A percentile compares a stretch with the other conserved stretches of the same genome.
phyloP scores from a whole-genome alignment of 1,140 invertebrate genomes.

The Trichoplusia ni region DNA sequence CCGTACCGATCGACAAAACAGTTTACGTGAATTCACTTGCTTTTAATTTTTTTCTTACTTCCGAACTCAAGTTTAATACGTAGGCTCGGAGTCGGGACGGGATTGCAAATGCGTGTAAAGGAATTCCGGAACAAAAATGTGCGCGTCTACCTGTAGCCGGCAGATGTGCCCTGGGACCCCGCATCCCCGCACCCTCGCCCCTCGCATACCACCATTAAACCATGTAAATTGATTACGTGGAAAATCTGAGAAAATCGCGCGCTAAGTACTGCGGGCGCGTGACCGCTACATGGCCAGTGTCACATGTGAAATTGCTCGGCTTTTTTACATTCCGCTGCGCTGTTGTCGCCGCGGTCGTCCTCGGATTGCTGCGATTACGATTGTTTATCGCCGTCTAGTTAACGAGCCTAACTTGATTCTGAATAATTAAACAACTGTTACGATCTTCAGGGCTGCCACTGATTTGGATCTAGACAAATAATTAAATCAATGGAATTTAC shows the following conservation, averaged over 20 bases:
- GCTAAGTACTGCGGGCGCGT: slow-evolving; percentile 49
- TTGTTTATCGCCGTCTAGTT: slow-evolving; percentile 49
- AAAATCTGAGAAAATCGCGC: slow-evolving; percentile 76
- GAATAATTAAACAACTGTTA: slow-evolving; percentile 32
- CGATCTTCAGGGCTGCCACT: slow-evolving; percentile 21
- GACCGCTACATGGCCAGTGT: slow-evolving; percentile 44
- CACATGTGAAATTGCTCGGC: slow-evolving; percentile 53
- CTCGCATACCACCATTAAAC: slow-evolving; percentile 60
- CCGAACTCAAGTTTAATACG: slow-evolving; percentile 17
- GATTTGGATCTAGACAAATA: neutral
- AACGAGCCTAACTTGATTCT: slow-evolving; percentile 32
- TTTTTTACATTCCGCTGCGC: slow-evolving; percentile 63
- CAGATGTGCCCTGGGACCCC: slow-evolving; percentile 52
- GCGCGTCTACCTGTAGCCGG: slow-evolving; percentile 68
- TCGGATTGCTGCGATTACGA: slow-evolving; percentile 47
- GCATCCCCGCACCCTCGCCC: slow-evolving; percentile 24
- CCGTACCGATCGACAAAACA: slow-evolving; percentile 1
- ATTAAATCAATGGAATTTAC: too few species aligned
- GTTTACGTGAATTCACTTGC: slow-evolving; percentile 17
- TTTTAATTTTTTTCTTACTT: slow-evolving; percentile 30
- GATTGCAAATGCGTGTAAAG: slow-evolving; percentile 76
- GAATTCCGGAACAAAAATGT: slow-evolving; percentile 77
- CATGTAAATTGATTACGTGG: slow-evolving; percentile 74
- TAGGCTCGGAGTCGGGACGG: slow-evolving; percentile 43
- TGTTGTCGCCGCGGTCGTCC: slow-evolving; percentile 40